Conservation (phyloP, 2,888 invertebrate genomes). For the Digitonthophagus gazella region DNA sequence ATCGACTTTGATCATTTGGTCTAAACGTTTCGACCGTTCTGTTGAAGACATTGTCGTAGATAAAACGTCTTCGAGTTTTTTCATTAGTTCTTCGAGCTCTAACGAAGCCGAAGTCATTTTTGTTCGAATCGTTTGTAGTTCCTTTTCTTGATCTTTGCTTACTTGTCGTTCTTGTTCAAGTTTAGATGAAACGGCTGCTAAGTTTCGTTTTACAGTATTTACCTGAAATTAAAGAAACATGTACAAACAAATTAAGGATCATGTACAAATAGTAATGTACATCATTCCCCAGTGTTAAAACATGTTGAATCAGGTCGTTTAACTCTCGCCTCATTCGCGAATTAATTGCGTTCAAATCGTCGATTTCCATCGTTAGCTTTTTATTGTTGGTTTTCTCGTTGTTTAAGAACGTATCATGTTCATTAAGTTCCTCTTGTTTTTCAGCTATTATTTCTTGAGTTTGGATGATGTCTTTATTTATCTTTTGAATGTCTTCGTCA, state of each 20-base stretch:
- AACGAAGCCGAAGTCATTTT: too few species aligned
- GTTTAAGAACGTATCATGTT: slow-evolving; percentile 60
- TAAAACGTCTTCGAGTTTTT: slow-evolving; percentile 54
- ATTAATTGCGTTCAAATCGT: slow-evolving; percentile 47
- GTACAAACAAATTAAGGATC: slow-evolving; percentile 12
- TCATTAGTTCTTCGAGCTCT: slow-evolving; percentile 47
- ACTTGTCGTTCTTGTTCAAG: slow-evolving; percentile 44
- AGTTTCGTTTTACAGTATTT: slow-evolving; percentile 53
- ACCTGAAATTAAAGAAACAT: slow-evolving; percentile 44
- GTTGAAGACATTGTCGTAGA: slow-evolving; percentile 57
- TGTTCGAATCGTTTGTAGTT: slow-evolving; percentile 30
- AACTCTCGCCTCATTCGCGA: slow-evolving; percentile 48
- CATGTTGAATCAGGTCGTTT: slow-evolving; percentile 42
- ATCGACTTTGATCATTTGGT: slow-evolving; percentile 61
- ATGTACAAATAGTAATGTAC: slow-evolving; percentile 42
- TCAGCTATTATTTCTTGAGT: slow-evolving; percentile 43
- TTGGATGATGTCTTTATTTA: slow-evolving; percentile 53
- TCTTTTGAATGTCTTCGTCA: slow-evolving; percentile 62
- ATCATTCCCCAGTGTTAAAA: slow-evolving; percentile 50
- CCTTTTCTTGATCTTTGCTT: slow-evolving; percentile 37
- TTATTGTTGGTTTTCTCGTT: slow-evolving; percentile 61
- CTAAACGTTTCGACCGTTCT: slow-evolving; percentile 59
- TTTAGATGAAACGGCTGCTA: slow-evolving; percentile 49
- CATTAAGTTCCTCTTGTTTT: slow-evolving; percentile 56
- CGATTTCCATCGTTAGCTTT: slow-evolving; percentile 51